Base-by-base conservation (phyloP, 2,888 invertebrate genomes). In the Troides aeacus region DNA sequence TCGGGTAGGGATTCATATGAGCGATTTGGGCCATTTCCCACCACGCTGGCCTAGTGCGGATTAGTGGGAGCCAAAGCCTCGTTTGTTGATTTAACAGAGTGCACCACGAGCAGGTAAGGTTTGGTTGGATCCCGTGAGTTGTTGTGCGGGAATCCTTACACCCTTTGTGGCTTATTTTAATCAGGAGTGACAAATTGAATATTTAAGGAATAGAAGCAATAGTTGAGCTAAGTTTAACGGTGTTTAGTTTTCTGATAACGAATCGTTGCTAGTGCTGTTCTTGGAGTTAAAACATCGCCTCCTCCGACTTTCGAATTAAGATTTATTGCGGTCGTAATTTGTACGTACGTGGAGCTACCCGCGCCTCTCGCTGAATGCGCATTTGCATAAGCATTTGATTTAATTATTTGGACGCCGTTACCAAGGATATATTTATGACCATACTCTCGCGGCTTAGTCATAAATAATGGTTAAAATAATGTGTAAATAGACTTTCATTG, bases 101-200 rank as follows among this genome's bases (percentile, higher is more conserved):
- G 30, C 30, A 30, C 3, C 30, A 30, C 30, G 30, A 30, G 5
- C 30, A 30, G 30, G 30, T 30, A 5, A 30, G 30, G 30, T 30
- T 30, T 3, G 30, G 3, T 30, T 30, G 30, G 30, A 30, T 30
- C 30, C 30, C 3, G 5, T 30, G 30, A 3, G 30, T 3, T 30
- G 30, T 30, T 30, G 30, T 30, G 30, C 30, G 30, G 30, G 30
- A 30, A 30, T 5, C 4, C 30, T 30, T 30, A 30, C 30, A 30
- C 30, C 30, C 30, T 30, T 3, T 30, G 30, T 2, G 30, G 5
- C 30, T 3, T 30, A 30, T 82, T 81, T 81, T 83, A 81, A 82
- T 81, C 80, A 80, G 78, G 76, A 75, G 66, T 66, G 79, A 84
- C 79, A 82, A 76, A 80, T 81, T 78, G 76, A 73, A 74, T 74